Conservation (phyloP, 1,140 invertebrate species). For the Drepana arcuata region DNA sequence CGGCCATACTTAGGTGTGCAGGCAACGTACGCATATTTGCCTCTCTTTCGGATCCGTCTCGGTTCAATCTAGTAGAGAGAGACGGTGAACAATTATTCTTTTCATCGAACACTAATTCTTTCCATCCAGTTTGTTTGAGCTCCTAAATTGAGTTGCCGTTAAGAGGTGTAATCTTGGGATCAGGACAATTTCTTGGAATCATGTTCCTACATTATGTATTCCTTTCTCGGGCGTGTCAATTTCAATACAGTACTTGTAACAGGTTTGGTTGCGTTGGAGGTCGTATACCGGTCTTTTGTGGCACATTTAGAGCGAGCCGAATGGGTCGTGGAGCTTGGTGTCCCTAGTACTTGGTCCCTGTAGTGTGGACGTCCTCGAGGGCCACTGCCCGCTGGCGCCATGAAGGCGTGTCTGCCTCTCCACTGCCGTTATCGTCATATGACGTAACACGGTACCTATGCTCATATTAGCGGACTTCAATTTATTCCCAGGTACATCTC, state of each 20-base stretch:
- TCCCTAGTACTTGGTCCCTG: constrained; percentile 53
- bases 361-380: constrained; percentile 48
- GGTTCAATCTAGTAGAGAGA: constrained; percentile 31
- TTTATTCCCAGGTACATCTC: too few species aligned
- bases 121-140: constrained; percentile 29
- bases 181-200: constrained; percentile 20
- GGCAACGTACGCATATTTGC: constrained; percentile 66
- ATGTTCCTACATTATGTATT: constrained; percentile 27
- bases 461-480: too few species aligned
- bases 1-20: constrained; percentile 70
- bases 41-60: constrained; percentile 54
- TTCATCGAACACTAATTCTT: constrained; percentile 35
- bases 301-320: constrained; percentile 54
- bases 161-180: constrained; percentile 16
- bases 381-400: constrained; percentile 50
- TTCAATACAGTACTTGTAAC: constrained; percentile 60
- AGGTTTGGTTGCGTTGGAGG: constrained; percentile 64
- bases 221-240: constrained; percentile 26
- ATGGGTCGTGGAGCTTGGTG: constrained; percentile 35
- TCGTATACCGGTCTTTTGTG: constrained; percentile 55
- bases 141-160: too few species aligned
- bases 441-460: too few species aligned
- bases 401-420: constrained; percentile 61
- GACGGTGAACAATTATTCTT: constrained; percentile 48
- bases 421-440: constrained; percentile 52